A percentile compares a stretch with the other conserved stretches of the same genome.
These are phyloP conservation scores for Drosophila atroscutellata DNA, from an alignment of 2,888 invertebrate species.

Conservation along the genomic window DNA sequence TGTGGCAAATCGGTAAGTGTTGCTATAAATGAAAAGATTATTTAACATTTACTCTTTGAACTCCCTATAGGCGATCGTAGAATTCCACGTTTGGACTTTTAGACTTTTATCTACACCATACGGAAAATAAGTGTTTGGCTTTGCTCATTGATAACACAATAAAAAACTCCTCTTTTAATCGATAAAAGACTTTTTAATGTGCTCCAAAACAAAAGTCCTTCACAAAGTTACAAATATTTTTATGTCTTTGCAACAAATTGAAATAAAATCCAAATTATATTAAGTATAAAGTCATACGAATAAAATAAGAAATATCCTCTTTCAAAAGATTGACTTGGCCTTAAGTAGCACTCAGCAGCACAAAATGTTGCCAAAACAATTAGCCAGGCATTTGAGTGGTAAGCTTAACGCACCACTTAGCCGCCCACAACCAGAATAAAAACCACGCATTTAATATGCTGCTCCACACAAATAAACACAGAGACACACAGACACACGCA, in stretches of 20 bases:
- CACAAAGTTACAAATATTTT: background rate
- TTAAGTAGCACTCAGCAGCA: constrained; percentile 4
- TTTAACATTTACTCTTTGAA: background rate
- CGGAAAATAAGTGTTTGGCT: background rate
- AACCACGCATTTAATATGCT: constrained; percentile 37
- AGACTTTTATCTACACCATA: background rate
- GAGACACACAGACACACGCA: background rate
- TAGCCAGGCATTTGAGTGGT: constrained; percentile 48
- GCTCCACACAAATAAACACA: constrained; percentile 5
- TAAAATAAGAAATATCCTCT: background rate
- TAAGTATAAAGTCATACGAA: too few species aligned
- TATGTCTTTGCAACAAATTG: constrained; percentile 1
- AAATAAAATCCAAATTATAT: background rate
- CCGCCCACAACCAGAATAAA: constrained; percentile 10
- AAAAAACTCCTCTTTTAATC: background rate
- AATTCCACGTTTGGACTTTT: constrained; percentile 12
- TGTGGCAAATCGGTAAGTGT: constrained; percentile 33
- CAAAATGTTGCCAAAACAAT: constrained; percentile 48
- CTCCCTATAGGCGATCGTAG: constrained; percentile 2
- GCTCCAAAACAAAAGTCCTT: background rate
- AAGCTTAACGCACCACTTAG: constrained; percentile 48
- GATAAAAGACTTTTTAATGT: background rate
- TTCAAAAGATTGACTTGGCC: constrained; percentile 16
- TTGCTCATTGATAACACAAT: background rate
- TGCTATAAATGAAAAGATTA: background rate